Conservation (phyloP, 2,113 vertebrate species). For the Pogona vitticeps region DNA sequence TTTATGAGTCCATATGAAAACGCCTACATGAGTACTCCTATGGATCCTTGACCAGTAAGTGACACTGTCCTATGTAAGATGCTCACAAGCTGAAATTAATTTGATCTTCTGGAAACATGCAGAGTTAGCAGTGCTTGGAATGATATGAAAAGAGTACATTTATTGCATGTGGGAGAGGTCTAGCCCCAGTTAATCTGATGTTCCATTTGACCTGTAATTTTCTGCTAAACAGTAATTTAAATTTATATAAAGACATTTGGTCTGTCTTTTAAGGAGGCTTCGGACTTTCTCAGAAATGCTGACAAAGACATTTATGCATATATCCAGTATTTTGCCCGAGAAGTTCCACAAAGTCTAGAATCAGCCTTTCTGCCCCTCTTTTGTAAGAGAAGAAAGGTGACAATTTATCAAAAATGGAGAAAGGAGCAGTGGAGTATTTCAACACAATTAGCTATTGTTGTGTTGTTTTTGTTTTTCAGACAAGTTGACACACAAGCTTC, state of each 20-base stretch:
- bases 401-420: background rate
- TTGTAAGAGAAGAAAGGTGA: background rate
- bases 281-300: background rate
- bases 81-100: background rate
- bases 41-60: background rate
- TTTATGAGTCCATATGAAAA: background rate
- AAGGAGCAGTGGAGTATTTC: background rate
- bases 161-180: background rate
- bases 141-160: background rate
- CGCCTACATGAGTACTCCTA: too few species aligned
- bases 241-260: background rate
- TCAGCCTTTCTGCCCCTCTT: too few species aligned
- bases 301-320: background rate
- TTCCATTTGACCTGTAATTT: background rate
- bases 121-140: background rate
- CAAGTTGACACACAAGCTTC: background rate
- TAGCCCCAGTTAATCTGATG: background rate
- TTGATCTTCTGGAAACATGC: background rate
- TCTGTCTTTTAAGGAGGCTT: background rate
- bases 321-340: background rate
- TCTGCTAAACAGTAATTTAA: background rate
- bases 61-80: background rate
- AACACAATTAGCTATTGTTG: background rate
- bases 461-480: too few species aligned
- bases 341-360: background rate